These are phyloP conservation scores for Artemia sp. DNA, from an alignment of 2,888 invertebrate species.

Conservation along the genomic window DNA sequence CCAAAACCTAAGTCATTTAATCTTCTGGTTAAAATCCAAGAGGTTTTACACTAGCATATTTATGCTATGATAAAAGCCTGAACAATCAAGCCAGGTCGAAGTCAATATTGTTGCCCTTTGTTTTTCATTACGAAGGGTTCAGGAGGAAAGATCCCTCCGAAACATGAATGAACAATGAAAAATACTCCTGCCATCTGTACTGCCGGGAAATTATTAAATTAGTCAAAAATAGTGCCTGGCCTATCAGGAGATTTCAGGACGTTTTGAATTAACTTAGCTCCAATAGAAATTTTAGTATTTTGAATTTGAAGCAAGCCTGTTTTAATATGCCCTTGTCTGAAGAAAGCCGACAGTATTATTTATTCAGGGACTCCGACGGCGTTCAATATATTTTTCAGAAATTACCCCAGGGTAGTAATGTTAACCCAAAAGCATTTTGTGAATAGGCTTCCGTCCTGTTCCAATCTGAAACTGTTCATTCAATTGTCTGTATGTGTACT, in stretches of 20 bases:
- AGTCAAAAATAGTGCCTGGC: no score
- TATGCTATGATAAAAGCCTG: background rate
- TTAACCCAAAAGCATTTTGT: no score
- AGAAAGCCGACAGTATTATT: no score
- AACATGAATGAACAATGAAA: background rate
- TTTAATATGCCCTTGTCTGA: background rate
- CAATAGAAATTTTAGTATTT: background rate
- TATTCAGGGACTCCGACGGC: background rate
- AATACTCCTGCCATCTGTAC: no score
- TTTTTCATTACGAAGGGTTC: background rate
- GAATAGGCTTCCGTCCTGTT: no score
- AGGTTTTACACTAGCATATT: constrained; percentile 7
- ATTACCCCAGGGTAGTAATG: no score
- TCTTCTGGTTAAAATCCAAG: background rate
- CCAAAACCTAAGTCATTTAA: constrained; percentile 1
- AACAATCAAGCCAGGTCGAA: background rate
- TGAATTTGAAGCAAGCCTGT: background rate
- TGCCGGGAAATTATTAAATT: no score
- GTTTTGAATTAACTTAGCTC: no score
- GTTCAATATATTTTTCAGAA: background rate
- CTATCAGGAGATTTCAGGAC: no score
- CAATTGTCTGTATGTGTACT: no score
- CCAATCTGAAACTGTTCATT: no score
- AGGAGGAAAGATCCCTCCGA: background rate
- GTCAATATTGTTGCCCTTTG: background rate